These are phyloP conservation scores for Hylomyscus alleni DNA, from an alignment of 2,797 vertebrate species.

Conservation along the genomic window DNA sequence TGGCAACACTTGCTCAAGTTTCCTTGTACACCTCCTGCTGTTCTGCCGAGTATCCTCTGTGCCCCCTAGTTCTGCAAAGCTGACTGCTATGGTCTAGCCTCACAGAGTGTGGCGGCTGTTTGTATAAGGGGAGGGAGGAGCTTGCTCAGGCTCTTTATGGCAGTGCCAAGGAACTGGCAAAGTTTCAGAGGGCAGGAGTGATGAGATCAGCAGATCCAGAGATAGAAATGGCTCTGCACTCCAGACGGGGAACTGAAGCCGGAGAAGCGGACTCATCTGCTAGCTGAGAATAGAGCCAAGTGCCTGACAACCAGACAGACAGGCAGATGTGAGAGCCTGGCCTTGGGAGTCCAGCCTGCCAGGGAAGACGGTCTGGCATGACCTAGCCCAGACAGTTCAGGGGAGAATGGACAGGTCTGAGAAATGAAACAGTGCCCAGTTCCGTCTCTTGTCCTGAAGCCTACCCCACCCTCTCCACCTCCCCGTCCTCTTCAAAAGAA, in stretches of 20 bases:
- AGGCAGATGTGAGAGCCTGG: neutral
- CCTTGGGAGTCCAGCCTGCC: neutral
- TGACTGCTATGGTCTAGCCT: conserved; percentile 6
- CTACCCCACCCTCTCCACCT: no score
- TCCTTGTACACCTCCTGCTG: neutral
- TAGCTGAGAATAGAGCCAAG: conserved; percentile 34
- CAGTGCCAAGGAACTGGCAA: conserved; percentile 50
- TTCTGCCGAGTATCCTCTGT: conserved; percentile 3
- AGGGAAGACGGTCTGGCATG: neutral
- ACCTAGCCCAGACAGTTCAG: conserved; percentile 23
- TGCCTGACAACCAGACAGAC: neutral
- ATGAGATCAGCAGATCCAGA: conserved; percentile 60
- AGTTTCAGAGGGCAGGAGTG: conserved; percentile 54
- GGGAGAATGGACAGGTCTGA: neutral
- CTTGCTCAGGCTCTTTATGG: conserved; percentile 50
- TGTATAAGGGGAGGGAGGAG: conserved; percentile 26
- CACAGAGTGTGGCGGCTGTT: conserved; percentile 25
- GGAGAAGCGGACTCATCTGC: conserved; percentile 30
- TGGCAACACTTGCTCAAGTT: neutral
- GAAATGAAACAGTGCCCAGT: neutral
- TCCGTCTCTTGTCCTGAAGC: rapidly evolving
- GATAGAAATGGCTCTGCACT: conserved; percentile 11
- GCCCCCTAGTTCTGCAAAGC: neutral
- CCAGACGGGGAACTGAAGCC: conserved; percentile 55
- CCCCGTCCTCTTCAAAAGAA: neutral